These are phyloP conservation scores for Ataeniobius toweri DNA, from an alignment of 2,797 vertebrate species.

Conservation along the genomic window DNA sequence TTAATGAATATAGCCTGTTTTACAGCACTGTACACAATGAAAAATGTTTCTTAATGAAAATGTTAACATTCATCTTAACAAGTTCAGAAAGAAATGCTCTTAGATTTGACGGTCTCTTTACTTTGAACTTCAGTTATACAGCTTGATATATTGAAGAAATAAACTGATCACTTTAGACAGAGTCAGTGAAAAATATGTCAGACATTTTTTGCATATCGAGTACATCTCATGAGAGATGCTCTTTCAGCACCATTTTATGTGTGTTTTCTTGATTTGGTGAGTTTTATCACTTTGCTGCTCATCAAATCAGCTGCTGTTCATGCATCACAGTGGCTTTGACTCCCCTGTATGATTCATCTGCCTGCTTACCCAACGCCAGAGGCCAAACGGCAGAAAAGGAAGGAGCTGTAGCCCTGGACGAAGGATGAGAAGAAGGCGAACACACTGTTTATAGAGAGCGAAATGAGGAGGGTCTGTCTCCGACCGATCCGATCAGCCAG, in stretches of 20 bases:
- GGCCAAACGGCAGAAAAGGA: slow-evolving; percentile 93
- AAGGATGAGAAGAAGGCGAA: slow-evolving; percentile 99
- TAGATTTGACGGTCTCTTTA: background rate
- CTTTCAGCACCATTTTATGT: background rate
- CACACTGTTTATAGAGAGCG: slow-evolving; percentile 97
- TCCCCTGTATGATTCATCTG: slow-evolving; percentile 32
- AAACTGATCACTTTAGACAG: background rate
- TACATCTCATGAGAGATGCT: too few species aligned
- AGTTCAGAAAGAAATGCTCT: background rate
- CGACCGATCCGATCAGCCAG: slow-evolving; percentile 93
- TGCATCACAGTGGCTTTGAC: slow-evolving; percentile 21
- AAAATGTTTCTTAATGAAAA: too few species aligned
- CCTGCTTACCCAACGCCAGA: slow-evolving; percentile 92
- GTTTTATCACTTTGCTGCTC: background rate
- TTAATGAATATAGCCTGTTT: too few species aligned
- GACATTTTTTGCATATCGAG: too few species aligned
- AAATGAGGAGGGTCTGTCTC: slow-evolving; percentile 94
- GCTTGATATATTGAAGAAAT: background rate
- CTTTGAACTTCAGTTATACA: background rate
- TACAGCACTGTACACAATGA: too few species aligned
- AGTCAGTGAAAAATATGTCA: too few species aligned
- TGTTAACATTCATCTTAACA: too few species aligned
- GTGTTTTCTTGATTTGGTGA: background rate
- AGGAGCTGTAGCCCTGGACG: slow-evolving; percentile 95
- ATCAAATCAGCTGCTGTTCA: background rate